Conservation (phyloP, 1,140 invertebrate genomes). For the Phortica variegata region DNA sequence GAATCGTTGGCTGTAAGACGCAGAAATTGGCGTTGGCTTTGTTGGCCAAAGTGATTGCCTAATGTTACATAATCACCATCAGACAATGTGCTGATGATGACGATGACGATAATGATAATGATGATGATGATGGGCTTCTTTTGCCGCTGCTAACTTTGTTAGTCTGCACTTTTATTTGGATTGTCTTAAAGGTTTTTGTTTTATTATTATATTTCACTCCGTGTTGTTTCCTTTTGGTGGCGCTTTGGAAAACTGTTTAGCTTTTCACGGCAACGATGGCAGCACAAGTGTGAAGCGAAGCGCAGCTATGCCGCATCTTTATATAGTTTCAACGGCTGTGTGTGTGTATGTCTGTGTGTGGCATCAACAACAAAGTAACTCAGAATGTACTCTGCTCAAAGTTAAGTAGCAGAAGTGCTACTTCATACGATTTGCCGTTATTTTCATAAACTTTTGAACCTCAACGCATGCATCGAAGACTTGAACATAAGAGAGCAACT, state of each 20-base stretch:
- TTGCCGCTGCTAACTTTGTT: conserved; percentile 9
- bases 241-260: not conserved
- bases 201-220: too few relatives aligned
- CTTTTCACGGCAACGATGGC: conserved; percentile 21
- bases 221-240: conserved; percentile 13
- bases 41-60: conserved; percentile 34
- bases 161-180: conserved; percentile 10
- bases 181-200: conserved; percentile 5
- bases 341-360: too few relatives aligned
- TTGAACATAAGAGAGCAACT: too few relatives aligned
- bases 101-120: too few relatives aligned
- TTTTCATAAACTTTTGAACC: too few relatives aligned
- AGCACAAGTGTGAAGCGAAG: conserved; percentile 49
- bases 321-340: conserved; percentile 50
- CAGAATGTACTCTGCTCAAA: too few relatives aligned
- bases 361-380: not conserved
- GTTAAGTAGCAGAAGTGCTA: too few relatives aligned
- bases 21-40: conserved; percentile 14
- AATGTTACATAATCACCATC: conserved; percentile 44
- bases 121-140: conserved; percentile 20
- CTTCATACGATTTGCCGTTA: too few relatives aligned
- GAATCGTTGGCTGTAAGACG: conserved; percentile 23
- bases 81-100: too few relatives aligned
- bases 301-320: conserved; percentile 42
- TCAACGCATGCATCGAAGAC: too few relatives aligned